Evolutionary conservation across 2,113 vertebrate genomes (phyloP).

Genomic region (Caranx melampygus): DNA sequence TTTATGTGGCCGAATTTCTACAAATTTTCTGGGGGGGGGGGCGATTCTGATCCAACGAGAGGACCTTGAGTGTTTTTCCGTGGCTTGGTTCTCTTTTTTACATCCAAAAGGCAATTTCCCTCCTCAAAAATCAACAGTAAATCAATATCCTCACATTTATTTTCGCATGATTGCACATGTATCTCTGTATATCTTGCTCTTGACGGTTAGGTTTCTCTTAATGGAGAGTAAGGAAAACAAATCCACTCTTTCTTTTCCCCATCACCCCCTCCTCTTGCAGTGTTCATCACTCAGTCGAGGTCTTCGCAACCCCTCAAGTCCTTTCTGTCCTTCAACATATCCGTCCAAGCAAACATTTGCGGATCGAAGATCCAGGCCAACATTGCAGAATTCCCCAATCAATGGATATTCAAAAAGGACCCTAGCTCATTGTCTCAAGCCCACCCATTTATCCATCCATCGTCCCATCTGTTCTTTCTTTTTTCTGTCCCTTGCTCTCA

Average conservation of each 20-base stretch:
- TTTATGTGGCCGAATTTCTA: neutral
- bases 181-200: slow-evolving; percentile 42
- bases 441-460: slow-evolving; percentile 1
- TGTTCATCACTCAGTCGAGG: neutral
- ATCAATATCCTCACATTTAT: slow-evolving; percentile 40
- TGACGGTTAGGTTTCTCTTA: slow-evolving; percentile 5
- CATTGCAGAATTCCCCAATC: slow-evolving; percentile 4
- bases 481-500: slow-evolving; percentile 61
- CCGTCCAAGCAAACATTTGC: slow-evolving; percentile 18
- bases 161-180: slow-evolving; percentile 51
- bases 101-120: slow-evolving; percentile 18
- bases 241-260: slow-evolving; percentile 25
- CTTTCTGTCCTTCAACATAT: slow-evolving; percentile 40
- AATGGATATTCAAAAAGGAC: slow-evolving; percentile 39
- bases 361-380: slow-evolving; percentile 71
- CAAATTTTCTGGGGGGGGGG: neutral
- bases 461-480: neutral
- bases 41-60: neutral
- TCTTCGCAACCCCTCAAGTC: slow-evolving; percentile 6
- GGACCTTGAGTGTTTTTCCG: neutral
- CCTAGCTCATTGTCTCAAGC: slow-evolving; percentile 1
- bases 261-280: slow-evolving; percentile 4
- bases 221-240: slow-evolving; percentile 23
- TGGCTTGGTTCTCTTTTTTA: slow-evolving; percentile 1
- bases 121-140: slow-evolving; percentile 30